Conservation (phyloP, 1,140 invertebrate genomes). For the Drosophila sulfurigaster region DNA sequence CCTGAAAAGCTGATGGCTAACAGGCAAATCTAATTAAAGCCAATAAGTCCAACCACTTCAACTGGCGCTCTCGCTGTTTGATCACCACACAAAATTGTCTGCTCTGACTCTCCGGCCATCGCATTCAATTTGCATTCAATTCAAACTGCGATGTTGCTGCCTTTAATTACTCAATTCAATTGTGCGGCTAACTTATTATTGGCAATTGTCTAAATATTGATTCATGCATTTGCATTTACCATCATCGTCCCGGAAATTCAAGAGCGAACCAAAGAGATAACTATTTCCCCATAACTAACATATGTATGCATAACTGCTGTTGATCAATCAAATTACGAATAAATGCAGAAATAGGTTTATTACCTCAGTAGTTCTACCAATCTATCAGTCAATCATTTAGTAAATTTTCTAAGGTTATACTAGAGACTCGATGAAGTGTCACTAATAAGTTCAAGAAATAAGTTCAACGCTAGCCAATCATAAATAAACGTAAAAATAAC, state of each 20-base stretch:
- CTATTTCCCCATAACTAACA: too few relatives aligned
- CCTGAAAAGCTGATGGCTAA: slow-evolving; percentile 42
- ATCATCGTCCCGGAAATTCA: not conserved
- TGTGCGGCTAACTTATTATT: not conserved
- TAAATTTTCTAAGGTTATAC: too few relatives aligned
- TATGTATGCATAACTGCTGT: too few relatives aligned
- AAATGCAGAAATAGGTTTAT: too few relatives aligned
- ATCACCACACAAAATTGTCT: slow-evolving; percentile 26
- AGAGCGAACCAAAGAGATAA: not conserved
- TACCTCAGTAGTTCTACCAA: too few relatives aligned
- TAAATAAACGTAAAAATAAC: too few relatives aligned
- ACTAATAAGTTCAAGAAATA: too few relatives aligned
- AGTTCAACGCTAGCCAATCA: too few relatives aligned
- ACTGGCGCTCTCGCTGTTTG: slow-evolving; percentile 46
- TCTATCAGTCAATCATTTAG: too few relatives aligned
- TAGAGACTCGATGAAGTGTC: too few relatives aligned
- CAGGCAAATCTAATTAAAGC: slow-evolving; percentile 58
- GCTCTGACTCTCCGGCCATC: not conserved
- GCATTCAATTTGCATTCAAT: not conserved
- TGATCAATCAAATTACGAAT: too few relatives aligned
- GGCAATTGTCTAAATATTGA: slow-evolving; percentile 1
- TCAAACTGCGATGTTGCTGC: not conserved
- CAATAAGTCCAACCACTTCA: slow-evolving; percentile 38
- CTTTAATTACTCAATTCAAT: slow-evolving; percentile 4
- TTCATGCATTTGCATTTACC: not conserved